These are phyloP conservation scores for Drosophila orena DNA, from an alignment of 1,140 invertebrate species.

Conservation along the genomic window DNA sequence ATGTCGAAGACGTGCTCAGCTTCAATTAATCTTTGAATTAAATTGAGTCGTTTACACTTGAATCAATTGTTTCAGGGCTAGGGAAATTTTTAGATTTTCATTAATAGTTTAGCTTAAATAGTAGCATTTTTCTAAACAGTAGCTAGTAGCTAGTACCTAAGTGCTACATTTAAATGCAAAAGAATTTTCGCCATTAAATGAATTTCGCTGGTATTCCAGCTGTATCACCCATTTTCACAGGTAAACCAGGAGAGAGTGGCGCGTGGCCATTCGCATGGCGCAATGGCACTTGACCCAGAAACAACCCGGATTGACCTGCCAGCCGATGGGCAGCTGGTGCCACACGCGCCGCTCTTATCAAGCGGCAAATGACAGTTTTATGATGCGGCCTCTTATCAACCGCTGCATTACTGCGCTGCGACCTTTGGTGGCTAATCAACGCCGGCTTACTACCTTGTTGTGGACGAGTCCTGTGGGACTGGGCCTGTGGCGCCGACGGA, in stretches of 20 bases:
- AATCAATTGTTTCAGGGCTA: neutral
- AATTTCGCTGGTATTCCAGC: neutral
- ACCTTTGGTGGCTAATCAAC: constrained; percentile 63
- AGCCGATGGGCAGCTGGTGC: constrained; percentile 25
- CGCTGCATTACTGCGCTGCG: constrained; percentile 15
- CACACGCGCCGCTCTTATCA: constrained; percentile 55
- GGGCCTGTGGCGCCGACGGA: constrained; percentile 5
- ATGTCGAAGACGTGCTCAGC: neutral
- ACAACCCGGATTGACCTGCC: constrained; percentile 24
- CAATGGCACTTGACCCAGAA: constrained; percentile 31
- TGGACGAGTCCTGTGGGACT: constrained; percentile 57
- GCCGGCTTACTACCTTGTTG: constrained; percentile 67
- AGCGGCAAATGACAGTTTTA: constrained; percentile 57
- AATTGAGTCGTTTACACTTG: neutral
- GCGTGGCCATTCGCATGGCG: constrained; percentile 12
- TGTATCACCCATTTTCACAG: neutral
- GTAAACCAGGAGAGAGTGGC: neutral
- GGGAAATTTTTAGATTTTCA: too few species aligned
- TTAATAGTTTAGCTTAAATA: too few species aligned
- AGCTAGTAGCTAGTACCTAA: too few species aligned
- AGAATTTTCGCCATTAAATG: neutral
- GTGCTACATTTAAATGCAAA: too few species aligned
- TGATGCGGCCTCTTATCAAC: constrained; percentile 47
- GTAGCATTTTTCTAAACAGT: too few species aligned
- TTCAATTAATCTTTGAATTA: neutral